Percentiles rank a stretch among this genome's conserved stretches.
phyloP scores from a whole-genome alignment of 2,113 vertebrate species.

The Neofelis nebulosa region DNA sequence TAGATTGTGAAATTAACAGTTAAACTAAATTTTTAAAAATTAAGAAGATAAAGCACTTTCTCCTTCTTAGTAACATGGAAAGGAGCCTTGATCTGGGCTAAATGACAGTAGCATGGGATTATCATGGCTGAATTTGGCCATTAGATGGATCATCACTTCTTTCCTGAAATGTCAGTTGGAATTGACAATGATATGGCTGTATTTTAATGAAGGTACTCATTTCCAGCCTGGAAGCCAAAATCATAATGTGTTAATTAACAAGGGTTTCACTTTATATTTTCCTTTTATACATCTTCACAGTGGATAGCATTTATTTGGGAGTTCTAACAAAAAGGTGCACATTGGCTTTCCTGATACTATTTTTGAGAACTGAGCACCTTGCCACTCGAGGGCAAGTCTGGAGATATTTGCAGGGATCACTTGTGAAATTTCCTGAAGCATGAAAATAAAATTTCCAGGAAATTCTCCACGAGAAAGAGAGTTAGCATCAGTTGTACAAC shows the following conservation, averaged over 20 bases:
- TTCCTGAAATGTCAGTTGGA: slow-evolving; percentile 42
- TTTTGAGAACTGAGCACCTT: slow-evolving; percentile 22
- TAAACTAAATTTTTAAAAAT: neutral
- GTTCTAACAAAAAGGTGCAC: slow-evolving; percentile 20
- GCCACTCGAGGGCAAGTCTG: neutral
- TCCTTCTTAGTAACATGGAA: neutral
- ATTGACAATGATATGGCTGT: neutral
- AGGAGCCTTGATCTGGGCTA: neutral
- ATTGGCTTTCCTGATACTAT: slow-evolving; percentile 15
- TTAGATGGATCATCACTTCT: neutral
- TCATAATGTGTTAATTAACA: slow-evolving; percentile 55
- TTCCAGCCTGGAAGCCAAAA: slow-evolving; percentile 44
- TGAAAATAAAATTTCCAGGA: slow-evolving; percentile 61
- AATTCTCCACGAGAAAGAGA: slow-evolving; percentile 11
- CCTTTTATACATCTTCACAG: slow-evolving; percentile 1
- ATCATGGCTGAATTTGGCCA: neutral
- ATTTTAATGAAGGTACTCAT: slow-evolving; percentile 52
- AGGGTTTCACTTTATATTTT: slow-evolving; percentile 53
- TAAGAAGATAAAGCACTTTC: neutral
- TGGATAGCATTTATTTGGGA: slow-evolving; percentile 2
- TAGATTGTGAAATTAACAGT: slow-evolving; percentile 16
- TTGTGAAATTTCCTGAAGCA: slow-evolving; percentile 56
- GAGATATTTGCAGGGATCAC: slow-evolving; percentile 21
- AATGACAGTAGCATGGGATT: neutral
- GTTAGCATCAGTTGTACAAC: neutral